Conservation (phyloP, 2,113 vertebrate species). For the Alces alces region DNA sequence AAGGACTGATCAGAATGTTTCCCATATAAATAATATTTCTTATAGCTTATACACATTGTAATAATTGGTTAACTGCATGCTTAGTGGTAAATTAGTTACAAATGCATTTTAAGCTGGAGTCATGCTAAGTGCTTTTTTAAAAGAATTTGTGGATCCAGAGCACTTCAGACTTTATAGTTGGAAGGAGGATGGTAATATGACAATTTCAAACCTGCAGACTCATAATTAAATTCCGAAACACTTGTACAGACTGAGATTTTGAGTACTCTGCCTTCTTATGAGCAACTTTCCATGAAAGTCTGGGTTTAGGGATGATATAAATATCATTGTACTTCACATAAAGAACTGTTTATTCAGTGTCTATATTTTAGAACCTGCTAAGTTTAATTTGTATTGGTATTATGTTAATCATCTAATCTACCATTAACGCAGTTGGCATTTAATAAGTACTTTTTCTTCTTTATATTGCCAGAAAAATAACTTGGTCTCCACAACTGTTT, state of each 20-base stretch:
- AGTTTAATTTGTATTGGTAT: slow-evolving; percentile 11
- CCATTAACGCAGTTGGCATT: neutral
- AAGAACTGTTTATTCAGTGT: slow-evolving; percentile 28
- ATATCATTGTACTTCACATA: neutral
- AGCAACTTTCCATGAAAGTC: slow-evolving; percentile 1
- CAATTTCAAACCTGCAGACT: neutral
- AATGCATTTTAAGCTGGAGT: slow-evolving; percentile 37
- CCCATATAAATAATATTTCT: neutral
- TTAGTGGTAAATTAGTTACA: slow-evolving; percentile 17
- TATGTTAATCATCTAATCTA: neutral
- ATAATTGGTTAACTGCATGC: slow-evolving; percentile 55
- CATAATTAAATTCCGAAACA: slow-evolving; percentile 26
- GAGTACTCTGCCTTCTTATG: neutral
- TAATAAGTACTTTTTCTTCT: neutral
- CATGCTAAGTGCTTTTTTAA: slow-evolving; percentile 37
- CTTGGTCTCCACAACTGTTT: neutral
- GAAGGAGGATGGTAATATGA: neutral
- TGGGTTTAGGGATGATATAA: neutral
- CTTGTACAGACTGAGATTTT: neutral
- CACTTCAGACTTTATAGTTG: slow-evolving; percentile 43
- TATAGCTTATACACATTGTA: neutral
- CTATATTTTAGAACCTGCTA: slow-evolving; percentile 14
- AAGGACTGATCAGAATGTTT: neutral
- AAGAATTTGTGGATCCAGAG: slow-evolving; percentile 5
- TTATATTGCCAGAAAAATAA: neutral